Percentiles rank a stretch among this genome's conserved stretches.
Conservation (phyloP, 2,113 vertebrate species). For the Microcebus murinus region DNA sequence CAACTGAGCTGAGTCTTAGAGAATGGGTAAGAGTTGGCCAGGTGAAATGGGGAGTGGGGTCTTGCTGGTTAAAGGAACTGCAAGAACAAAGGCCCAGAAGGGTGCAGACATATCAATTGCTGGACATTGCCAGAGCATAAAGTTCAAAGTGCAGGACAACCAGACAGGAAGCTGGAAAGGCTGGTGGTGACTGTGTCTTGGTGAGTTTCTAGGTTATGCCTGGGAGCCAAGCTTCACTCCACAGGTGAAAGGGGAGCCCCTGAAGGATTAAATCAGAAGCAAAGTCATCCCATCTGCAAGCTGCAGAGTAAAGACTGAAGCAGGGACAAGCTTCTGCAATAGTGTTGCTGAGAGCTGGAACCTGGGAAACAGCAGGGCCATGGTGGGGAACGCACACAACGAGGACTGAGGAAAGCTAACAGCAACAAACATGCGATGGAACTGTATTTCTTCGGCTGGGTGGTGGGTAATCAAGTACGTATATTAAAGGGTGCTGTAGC, state of each 20-base stretch:
- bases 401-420: neutral
- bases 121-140: neutral
- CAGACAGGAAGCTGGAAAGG: neutral
- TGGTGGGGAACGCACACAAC: fast-evolving
- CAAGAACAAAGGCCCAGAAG: neutral
- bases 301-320: neutral
- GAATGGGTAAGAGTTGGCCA: neutral
- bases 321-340: neutral
- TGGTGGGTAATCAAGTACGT: neutral
- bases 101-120: neutral
- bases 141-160: neutral
- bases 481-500: neutral
- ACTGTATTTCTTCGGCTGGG: neutral
- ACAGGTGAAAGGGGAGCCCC: neutral
- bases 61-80: neutral
- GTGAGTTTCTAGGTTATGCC: neutral
- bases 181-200: neutral
- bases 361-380: fast-evolving
- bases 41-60: neutral
- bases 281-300: neutral
- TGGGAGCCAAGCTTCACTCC: neutral
- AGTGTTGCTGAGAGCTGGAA: neutral
- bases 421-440: neutral
- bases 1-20: neutral
- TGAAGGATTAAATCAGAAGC: neutral